phyloP scores from a whole-genome alignment of 2,888 invertebrate species.

The Tetheella fluctuosa region DNA sequence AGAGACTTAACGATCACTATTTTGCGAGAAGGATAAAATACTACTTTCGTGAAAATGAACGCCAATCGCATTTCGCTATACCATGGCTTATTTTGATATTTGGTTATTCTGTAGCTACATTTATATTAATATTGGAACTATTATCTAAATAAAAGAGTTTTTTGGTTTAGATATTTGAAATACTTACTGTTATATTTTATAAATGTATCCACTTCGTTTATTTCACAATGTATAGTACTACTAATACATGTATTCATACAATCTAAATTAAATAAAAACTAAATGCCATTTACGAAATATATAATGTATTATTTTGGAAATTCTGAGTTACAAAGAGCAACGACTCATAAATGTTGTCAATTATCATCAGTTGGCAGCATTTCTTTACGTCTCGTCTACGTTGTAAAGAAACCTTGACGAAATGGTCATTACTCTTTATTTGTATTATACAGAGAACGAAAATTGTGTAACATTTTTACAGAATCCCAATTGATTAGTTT shows the following conservation, averaged over 20 bases:
- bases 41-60: conserved; percentile 19
- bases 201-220: too few relatives aligned
- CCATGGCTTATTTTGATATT: conserved; percentile 6
- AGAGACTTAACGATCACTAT: conserved; percentile 31
- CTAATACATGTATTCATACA: too few relatives aligned
- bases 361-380: too few relatives aligned
- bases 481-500: neutral
- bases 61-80: conserved; percentile 1
- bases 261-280: too few relatives aligned
- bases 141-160: neutral
- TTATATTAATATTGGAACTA: conserved; percentile 1
- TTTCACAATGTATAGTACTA: too few relatives aligned
- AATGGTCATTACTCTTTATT: neutral
- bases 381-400: too few relatives aligned
- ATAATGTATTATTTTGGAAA: neutral
- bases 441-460: neutral
- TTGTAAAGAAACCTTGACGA: too few relatives aligned
- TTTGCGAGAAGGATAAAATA: conserved; percentile 28
- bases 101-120: neutral
- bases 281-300: too few relatives aligned
- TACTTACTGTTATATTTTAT: too few relatives aligned
- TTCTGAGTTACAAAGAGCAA: neutral
- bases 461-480: neutral
- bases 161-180: too few relatives aligned
- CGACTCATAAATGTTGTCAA: neutral